Conservation (phyloP, 2,888 invertebrate genomes). For the Ophion costatus region DNA sequence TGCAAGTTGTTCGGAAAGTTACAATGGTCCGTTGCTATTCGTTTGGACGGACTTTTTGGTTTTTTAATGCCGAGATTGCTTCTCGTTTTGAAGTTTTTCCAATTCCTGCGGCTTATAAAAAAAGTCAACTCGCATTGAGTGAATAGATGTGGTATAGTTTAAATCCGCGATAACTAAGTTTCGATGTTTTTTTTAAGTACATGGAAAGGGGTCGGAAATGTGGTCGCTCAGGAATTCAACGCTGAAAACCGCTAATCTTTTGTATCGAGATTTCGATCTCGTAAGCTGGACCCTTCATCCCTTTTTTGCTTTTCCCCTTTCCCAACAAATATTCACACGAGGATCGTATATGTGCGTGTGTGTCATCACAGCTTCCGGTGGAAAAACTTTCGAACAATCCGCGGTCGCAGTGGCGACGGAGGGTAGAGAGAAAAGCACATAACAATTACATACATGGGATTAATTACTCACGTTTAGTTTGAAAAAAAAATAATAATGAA, state of each 20-base stretch:
- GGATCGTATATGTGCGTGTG: not conserved
- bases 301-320: not conserved
- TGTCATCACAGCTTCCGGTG: conserved; percentile 30
- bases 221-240: conserved; percentile 33
- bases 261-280: conserved; percentile 51
- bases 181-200: not conserved
- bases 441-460: conserved; percentile 15
- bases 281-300: conserved; percentile 25
- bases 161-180: not conserved
- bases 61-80: not conserved
- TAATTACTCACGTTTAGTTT: conserved; percentile 11
- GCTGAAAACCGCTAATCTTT: conserved; percentile 46
- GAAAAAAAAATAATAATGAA: not conserved
- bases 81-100: not conserved
- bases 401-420: conserved; percentile 34
- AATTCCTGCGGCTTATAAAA: not conserved
- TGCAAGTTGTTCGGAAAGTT: not conserved
- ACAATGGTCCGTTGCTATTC: not conserved
- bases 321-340: not conserved
- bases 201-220: conserved; percentile 7
- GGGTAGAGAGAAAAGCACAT: conserved; percentile 17
- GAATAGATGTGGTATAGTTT: not conserved
- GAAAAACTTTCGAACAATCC: conserved; percentile 57
- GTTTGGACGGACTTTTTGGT: not conserved
- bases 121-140: not conserved